Conservation (phyloP, 23 tunicate genomes). For the Aplidium turbinatum region DNA sequence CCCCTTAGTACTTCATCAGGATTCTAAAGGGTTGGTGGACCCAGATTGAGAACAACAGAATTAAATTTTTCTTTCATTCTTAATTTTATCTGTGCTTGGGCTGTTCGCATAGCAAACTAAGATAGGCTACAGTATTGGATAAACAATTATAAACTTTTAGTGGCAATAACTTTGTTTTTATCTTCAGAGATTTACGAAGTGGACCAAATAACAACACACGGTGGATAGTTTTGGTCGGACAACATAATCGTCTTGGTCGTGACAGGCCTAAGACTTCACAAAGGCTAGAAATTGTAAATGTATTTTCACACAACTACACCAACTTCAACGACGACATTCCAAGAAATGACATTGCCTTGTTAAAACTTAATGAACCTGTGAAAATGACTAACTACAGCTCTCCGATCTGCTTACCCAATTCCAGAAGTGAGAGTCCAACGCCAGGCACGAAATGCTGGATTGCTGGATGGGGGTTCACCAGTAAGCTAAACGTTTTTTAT, state of each 20-base stretch:
- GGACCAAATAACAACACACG: conserved; percentile 28
- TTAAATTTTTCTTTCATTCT: not conserved
- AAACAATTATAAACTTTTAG: not conserved
- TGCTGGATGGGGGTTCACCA: conserved; percentile 88
- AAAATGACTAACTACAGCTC: conserved; percentile 12
- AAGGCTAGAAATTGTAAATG: conserved; percentile 3
- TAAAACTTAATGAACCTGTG: conserved; percentile 38
- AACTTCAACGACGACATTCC: conserved; percentile 59
- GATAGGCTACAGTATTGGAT: not conserved
- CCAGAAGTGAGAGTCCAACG: conserved; percentile 41
- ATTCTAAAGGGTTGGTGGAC: too few relatives aligned
- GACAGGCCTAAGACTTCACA: too few relatives aligned
- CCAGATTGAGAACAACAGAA: too few relatives aligned
- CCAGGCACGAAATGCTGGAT: conserved; percentile 82
- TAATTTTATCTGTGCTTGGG: not conserved
- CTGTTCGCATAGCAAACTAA: not conserved
- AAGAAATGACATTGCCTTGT: conserved; percentile 64
- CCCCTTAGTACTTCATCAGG: too few relatives aligned
- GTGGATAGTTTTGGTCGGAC: conserved; percentile 55
- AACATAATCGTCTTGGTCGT: conserved; percentile 17
- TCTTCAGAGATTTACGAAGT: conserved; percentile 15
- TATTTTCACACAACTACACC: conserved; percentile 31
- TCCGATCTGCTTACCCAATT: conserved; percentile 64
- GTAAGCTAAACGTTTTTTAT: conserved; percentile 33
- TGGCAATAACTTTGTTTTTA: not conserved